Evolutionary conservation across 2,797 vertebrate genomes (phyloP).

Genomic region (Cryptoblepharus egeriae): DNA sequence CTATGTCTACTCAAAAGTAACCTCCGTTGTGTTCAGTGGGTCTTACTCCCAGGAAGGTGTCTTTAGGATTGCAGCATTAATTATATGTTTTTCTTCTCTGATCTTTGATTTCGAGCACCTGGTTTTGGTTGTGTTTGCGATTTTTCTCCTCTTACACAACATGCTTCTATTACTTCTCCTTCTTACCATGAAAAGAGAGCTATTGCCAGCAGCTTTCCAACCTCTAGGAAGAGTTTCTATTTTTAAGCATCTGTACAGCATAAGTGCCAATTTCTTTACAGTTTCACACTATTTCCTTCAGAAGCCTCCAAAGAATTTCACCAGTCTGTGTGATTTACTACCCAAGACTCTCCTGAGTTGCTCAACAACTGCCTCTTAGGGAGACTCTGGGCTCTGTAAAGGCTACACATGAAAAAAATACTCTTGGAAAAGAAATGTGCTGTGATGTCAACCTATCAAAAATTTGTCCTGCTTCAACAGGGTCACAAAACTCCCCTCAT

Average conservation of each 20-base stretch:
- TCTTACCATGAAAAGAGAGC: not conserved
- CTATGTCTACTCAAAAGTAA: too few relatives aligned
- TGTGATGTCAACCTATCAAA: not conserved
- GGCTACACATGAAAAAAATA: constrained; percentile 19
- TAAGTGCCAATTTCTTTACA: constrained; percentile 35
- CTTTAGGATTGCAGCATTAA: too few relatives aligned
- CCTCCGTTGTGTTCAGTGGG: too few relatives aligned
- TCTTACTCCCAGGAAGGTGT: too few relatives aligned
- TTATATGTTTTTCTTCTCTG: not conserved
- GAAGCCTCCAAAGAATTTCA: constrained; percentile 41
- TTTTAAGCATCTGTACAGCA: constrained; percentile 10
- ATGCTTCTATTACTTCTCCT: not conserved
- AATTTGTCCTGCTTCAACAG: not conserved
- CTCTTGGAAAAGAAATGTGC: constrained; percentile 28
- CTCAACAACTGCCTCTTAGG: constrained; percentile 39
- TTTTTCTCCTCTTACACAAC: too few relatives aligned
- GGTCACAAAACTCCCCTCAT: not conserved
- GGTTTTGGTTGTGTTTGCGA: too few relatives aligned
- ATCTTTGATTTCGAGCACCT: too few relatives aligned
- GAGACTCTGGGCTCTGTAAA: constrained; percentile 38
- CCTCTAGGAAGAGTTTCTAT: not conserved
- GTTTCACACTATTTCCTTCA: constrained; percentile 42
- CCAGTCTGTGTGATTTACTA: constrained; percentile 16
- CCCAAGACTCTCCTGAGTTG: constrained; percentile 40
- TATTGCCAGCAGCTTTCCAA: not conserved